phyloP scores from a whole-genome alignment of 2,888 invertebrate genomes.

The Piscicola geometra region DNA sequence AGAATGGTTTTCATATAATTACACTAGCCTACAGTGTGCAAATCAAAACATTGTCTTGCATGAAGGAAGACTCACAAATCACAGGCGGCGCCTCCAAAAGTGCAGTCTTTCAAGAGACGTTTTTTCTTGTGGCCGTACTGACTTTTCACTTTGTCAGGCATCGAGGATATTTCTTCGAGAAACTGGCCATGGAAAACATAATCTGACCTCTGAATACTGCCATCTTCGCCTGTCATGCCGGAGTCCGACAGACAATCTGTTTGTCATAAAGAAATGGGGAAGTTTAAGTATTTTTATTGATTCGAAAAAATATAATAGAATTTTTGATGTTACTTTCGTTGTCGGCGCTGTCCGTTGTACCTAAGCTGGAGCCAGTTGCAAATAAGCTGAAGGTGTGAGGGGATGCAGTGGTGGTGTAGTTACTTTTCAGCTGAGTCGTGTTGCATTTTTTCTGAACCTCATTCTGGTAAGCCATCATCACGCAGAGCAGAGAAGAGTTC shows the following conservation, averaged over 20 bases:
- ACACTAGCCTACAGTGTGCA: no score
- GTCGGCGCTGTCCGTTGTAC: no score
- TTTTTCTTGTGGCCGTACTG: neutral
- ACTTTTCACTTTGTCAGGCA: neutral
- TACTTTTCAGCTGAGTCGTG: neutral
- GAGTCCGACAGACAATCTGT: constrained; percentile 6
- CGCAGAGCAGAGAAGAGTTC: constrained; percentile 4
- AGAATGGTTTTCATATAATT: no score
- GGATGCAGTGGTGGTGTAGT: neutral
- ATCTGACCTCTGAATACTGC: neutral
- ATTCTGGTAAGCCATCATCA: neutral
- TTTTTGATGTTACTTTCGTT: no score
- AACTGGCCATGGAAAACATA: constrained; percentile 5
- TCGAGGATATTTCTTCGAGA: constrained; percentile 4
- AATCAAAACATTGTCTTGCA: no score
- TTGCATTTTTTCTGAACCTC: neutral
- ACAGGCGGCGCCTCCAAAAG: neutral
- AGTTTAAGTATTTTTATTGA: no score
- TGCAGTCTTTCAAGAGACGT: neutral
- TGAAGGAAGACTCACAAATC: constrained; percentile 4
- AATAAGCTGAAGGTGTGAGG: neutral
- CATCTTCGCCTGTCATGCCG: neutral
- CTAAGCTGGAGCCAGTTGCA: neutral
- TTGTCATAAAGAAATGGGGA: no score
- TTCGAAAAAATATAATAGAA: no score